phyloP scores from a whole-genome alignment of 2,113 vertebrate species.

The Lepisosteus oculatus region DNA sequence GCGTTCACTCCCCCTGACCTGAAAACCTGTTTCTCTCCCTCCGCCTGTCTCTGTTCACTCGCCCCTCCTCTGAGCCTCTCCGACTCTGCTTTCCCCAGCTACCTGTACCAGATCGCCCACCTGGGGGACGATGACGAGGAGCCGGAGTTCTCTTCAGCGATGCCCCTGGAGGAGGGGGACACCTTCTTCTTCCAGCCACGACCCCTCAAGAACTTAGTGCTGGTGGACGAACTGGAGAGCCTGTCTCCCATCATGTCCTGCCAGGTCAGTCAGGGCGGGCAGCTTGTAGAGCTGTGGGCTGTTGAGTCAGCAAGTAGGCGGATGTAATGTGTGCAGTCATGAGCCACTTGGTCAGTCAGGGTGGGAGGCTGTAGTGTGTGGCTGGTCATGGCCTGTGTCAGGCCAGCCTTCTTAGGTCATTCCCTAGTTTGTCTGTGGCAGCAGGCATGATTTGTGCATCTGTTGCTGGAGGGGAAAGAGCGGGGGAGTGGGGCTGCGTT shows the following conservation, averaged over 20 bases:
- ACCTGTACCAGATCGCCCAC: constrained; percentile 97
- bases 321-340: background rate
- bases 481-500: background rate
- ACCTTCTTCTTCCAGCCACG: constrained; percentile 97
- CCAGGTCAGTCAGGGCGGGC: constrained; percentile 64
- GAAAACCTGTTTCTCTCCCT: background rate
- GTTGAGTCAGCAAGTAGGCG: background rate
- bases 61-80: background rate
- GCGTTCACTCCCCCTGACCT: no score
- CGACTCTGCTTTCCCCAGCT: constrained; percentile 58
- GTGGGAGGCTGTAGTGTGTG: background rate
- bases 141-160: constrained; percentile 96
- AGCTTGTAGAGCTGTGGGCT: background rate
- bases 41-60: background rate
- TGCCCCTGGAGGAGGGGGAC: constrained; percentile 96
- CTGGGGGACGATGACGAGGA: constrained; percentile 96
- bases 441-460: no score
- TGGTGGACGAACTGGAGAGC: constrained; percentile 94
- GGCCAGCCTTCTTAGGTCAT: no score
- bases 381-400: no score
- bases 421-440: no score
- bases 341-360: background rate
- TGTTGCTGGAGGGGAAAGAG: no score
- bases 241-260: constrained; percentile 95
- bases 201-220: constrained; percentile 91